Conservation (phyloP, 2,113 vertebrate species). For the Rattus rattus region DNA sequence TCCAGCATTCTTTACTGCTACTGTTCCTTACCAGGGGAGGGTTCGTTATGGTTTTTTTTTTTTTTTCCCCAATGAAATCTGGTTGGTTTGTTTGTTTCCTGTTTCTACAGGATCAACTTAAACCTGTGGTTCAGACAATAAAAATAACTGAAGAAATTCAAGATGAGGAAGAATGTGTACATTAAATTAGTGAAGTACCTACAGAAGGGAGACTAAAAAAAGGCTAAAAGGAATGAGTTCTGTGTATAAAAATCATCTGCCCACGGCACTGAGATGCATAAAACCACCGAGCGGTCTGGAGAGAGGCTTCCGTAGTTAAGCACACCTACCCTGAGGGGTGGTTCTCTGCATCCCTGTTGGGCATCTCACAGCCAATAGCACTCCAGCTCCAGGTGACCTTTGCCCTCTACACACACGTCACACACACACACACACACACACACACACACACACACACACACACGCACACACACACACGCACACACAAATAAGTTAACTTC, state of each 20-base stretch:
- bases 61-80: background rate
- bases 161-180: background rate
- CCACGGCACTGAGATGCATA: background rate
- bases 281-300: background rate
- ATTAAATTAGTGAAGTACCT: background rate
- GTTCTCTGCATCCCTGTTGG: no score
- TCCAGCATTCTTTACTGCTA: background rate
- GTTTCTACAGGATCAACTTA: constrained; percentile 10
- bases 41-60: background rate
- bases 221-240: background rate
- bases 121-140: background rate
- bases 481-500: background rate
- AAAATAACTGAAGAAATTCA: background rate
- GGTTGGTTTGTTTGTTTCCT: background rate
- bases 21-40: no score
- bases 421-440: background rate
- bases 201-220: background rate
- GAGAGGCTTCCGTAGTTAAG: background rate
- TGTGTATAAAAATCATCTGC: no score
- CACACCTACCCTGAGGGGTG: background rate
- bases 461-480: background rate
- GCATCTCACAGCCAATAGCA: background rate
- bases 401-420: background rate
- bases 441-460: background rate
- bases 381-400: background rate